These are phyloP conservation scores for Napeogenes sylphis DNA, from an alignment of 2,888 invertebrate species.

Conservation along the genomic window DNA sequence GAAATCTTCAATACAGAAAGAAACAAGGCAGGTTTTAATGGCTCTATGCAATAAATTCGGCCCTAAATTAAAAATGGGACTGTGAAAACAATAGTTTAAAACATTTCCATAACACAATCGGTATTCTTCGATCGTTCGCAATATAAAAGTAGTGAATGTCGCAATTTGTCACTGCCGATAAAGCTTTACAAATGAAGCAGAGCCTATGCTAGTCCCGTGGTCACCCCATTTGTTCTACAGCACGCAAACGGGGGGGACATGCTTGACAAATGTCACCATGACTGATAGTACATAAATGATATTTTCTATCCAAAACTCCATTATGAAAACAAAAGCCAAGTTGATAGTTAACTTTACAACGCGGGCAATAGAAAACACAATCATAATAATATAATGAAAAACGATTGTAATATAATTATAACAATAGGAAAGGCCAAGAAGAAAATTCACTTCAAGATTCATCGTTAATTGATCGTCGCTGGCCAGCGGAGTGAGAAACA, in stretches of 20 bases:
- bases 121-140: conserved; percentile 55
- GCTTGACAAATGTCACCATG: conserved; percentile 56
- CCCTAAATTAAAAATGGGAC: neutral
- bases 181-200: conserved; percentile 71
- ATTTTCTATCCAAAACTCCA: conserved; percentile 11
- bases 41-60: neutral
- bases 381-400: neutral
- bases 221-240: conserved; percentile 59
- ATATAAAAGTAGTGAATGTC: conserved; percentile 65
- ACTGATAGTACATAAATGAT: conserved; percentile 47
- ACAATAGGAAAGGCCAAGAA: conserved; percentile 59
- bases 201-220: conserved; percentile 54
- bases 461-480: conserved; percentile 75
- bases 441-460: conserved; percentile 67
- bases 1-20: neutral
- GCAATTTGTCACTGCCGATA: conserved; percentile 67
- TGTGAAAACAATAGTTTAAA: conserved; percentile 25
- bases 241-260: conserved; percentile 59
- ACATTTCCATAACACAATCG: conserved; percentile 38
- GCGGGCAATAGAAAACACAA: neutral
- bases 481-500: conserved; percentile 70
- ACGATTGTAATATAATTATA: conserved; percentile 47
- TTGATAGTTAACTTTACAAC: neutral
- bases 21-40: neutral
- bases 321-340: conserved; percentile 1